phyloP scores from a whole-genome alignment of 2,888 invertebrate genomes.

The Cyrtodaria siliqua region DNA sequence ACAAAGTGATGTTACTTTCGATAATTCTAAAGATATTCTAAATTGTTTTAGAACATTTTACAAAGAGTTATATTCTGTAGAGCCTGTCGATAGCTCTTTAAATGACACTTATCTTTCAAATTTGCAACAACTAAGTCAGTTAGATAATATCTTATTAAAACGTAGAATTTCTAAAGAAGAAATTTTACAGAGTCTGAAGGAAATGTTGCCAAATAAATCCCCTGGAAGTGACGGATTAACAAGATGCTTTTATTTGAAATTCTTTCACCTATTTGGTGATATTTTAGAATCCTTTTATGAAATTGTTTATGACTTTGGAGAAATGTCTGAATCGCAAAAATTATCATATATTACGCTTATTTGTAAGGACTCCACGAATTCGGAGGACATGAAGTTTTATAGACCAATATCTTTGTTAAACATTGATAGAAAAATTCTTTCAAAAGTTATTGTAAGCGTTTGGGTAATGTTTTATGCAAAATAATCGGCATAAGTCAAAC shows the following conservation, averaged over 20 bases:
- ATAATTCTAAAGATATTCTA: slow-evolving; percentile 14
- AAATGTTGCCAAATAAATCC: slow-evolving; percentile 24
- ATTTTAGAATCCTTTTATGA: slow-evolving; percentile 17
- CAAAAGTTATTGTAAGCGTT: slow-evolving; percentile 57
- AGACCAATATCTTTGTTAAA: slow-evolving; percentile 67
- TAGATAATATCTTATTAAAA: slow-evolving; percentile 7
- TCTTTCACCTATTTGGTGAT: slow-evolving; percentile 35
- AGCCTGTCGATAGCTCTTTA: slow-evolving; percentile 14
- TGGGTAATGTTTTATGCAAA: slow-evolving; percentile 42
- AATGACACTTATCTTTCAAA: slow-evolving; percentile 5
- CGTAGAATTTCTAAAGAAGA: slow-evolving; percentile 16
- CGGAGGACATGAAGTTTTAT: slow-evolving; percentile 54
- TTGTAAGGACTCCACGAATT: slow-evolving; percentile 56
- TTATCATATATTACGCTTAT: slow-evolving; percentile 45
- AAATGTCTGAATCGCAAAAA: slow-evolving; percentile 46
- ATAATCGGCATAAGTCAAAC: slow-evolving; percentile 62
- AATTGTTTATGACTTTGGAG: slow-evolving; percentile 15
- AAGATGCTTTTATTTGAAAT: slow-evolving; percentile 26
- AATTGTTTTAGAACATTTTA: slow-evolving; percentile 25
- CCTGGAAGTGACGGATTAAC: slow-evolving; percentile 40
- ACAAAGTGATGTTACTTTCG: too few species aligned
- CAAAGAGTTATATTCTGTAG: slow-evolving; percentile 13
- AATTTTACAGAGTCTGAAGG: slow-evolving; percentile 15
- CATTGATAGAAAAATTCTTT: slow-evolving; percentile 64
- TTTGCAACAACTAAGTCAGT: slow-evolving; percentile 15